These are phyloP conservation scores for Psettodes erumei DNA, from an alignment of 2,113 vertebrate genomes.

Conservation along the genomic window DNA sequence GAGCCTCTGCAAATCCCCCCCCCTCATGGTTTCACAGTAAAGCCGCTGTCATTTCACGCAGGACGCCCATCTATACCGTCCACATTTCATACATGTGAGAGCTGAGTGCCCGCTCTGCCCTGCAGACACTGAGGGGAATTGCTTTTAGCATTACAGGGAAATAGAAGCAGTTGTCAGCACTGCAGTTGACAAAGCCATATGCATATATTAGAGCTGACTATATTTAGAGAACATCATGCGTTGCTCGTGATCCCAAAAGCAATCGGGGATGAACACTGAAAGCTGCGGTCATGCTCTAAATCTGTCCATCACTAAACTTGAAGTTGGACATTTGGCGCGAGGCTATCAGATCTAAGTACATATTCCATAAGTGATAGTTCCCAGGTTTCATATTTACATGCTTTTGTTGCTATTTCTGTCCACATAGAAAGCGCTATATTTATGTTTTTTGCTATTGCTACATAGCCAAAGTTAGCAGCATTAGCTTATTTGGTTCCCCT, in stretches of 20 bases:
- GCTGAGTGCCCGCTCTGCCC: slow-evolving; percentile 33
- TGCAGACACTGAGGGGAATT: slow-evolving; percentile 31
- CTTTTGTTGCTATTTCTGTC: slow-evolving; percentile 32
- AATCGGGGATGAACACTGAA: slow-evolving; percentile 40
- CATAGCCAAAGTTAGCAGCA: too few species aligned
- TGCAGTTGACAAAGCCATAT: slow-evolving; percentile 57
- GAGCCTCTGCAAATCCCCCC: slow-evolving; percentile 28
- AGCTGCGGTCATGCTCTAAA: slow-evolving; percentile 26
- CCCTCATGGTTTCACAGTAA: slow-evolving; percentile 33
- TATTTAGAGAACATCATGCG: slow-evolving; percentile 75
- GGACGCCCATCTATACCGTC: slow-evolving; percentile 27
- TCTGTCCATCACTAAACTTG: slow-evolving; percentile 42
- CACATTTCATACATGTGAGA: slow-evolving; percentile 17
- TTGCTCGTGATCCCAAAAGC: slow-evolving; percentile 60
- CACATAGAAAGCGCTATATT: too few species aligned
- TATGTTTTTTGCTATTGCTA: too few species aligned
- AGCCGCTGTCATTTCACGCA: slow-evolving; percentile 27
- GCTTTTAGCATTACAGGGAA: slow-evolving; percentile 50
- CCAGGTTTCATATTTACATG: slow-evolving; percentile 19
- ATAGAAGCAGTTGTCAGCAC: slow-evolving; percentile 65
- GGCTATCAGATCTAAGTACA: slow-evolving; percentile 7
- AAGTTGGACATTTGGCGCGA: not conserved
- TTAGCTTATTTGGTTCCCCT: too few species aligned
- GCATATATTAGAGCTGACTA: slow-evolving; percentile 65
- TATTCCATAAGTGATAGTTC: slow-evolving; percentile 4